Base-by-base conservation (phyloP, 2,888 invertebrate species). In the Rhynchonema sp. region DNA sequence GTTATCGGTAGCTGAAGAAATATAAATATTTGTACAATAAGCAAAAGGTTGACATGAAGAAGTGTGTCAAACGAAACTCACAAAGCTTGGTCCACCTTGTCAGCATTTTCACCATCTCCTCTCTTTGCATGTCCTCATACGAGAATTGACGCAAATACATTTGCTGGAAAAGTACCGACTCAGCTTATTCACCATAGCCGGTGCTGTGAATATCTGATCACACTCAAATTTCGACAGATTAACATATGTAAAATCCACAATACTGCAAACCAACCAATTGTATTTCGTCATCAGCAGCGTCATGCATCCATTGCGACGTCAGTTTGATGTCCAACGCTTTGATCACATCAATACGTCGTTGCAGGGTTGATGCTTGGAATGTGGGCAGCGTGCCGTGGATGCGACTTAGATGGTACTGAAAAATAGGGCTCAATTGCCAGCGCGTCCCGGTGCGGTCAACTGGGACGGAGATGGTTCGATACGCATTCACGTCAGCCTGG, bases 361-460 rank as follows among this genome's bases (percentile, higher is more conserved):
- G 46, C 23, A 61, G 55, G 9, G 52, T 52, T 46, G 26, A 55
- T 23, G 30, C 25, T 27, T 46, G 17, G 28, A n/a, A 28, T 1
- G 58, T 23, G 6, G 61, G 61, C 20, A 60, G 30, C 22, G 53
- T 38, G 0, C 58, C 58, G 49, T 61, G 61, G 28, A 61, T 54
- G 22, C 52, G 27, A 28, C 55, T 49, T 13, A 61, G 59, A 25
- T 49, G 58, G 27, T 59, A 52, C 61, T 60, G 55, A 28, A 60
- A 59, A 22, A 13, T n/a, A n/a, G n/a, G n/a, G n/a, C n/a, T n/a
- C n/a, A n/a, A n/a, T n/a, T n/a, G n/a, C n/a, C n/a, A n/a, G n/a
- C n/a, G n/a, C n/a, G n/a, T n/a, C n/a, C n/a, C n/a, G n/a, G n/a
- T n/a, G n/a, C n/a, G n/a, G n/a, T n/a, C n/a, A n/a, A n/a, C n/a